Evolutionary conservation across 2,113 vertebrate species (phyloP), one percentile per base, ranked within the genome.

Genomic region (Cardinalis cardinalis): DNA sequence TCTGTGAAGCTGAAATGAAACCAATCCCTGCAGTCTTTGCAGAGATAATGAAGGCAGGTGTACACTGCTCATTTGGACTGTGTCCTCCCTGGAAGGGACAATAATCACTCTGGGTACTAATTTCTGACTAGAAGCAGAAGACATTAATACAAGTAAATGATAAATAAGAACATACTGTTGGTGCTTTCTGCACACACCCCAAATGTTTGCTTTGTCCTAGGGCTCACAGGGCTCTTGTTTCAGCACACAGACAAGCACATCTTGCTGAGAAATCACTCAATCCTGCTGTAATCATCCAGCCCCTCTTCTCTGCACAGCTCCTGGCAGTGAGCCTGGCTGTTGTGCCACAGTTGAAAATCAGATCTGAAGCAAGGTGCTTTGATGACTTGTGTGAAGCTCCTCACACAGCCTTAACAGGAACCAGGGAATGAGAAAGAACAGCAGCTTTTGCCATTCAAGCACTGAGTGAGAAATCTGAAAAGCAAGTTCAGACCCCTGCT

Each of bases 281-380:
- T 73, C 55, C 82, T 89, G 78, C 84, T 89, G 40, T 18, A 61
- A 79, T 51, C 68, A 76, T 14, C 26, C 25, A 19, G 34, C 17
- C 48, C 40, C 58, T 52, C 48, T 78, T 17, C 68, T 78, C 74
- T 73, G 34, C 34, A 14, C 78, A 70, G 55, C 12, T 80, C 55
- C 25, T 95, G 92, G 92, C 83, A 12, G 38, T 6, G 21, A 88
- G 89, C 78, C 93, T 89, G 55, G 51, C 64, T 93, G 87, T 63
- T 79, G 89, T 88, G 82, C 59, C 87, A 85, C 78, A 43, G 89
- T 85, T 89, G 75, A 83, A 91, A 92, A 94, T 71, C 40, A 91
- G 68, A 83, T 83, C 34, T 31, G 80, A 85, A 59, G 71, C 1
- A 0, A 71, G 61, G 66, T 5, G 4, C 70, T 89, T 72, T 77